Evolutionary conservation across 2,888 invertebrate species (phyloP), one percentile per base, ranked within the genome.

Genomic region (Leucophora obtusa): DNA sequence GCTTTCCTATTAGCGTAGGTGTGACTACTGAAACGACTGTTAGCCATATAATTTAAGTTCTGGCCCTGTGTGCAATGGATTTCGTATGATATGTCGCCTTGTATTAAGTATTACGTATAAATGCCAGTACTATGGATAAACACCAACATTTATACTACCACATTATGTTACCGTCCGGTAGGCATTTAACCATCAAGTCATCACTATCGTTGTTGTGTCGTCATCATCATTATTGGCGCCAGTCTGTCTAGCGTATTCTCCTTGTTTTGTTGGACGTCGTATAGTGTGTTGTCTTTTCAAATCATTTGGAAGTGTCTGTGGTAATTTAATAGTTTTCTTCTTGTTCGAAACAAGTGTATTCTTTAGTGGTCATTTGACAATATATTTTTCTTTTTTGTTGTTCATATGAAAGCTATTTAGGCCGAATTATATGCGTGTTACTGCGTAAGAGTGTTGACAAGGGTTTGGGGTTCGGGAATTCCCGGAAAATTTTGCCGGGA

Each of bases 241-340:
- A 65, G 43, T 43, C 15, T 15, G 80, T 81, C 80, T 81, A 69
- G 68, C 43, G 54, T 54, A 2, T 56, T 28, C 1, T 66, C 21
- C 53, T 56, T 54, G 60, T 63, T 65, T 60, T 56, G 58, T 69
- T 56, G 28, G 21, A 50, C 43, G 15, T 21, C 18, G 56, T 33
- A 60, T 65, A 21, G 21, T 21, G 50, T 50, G 73, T 35, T 38
- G 53, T 38, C 38, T 50, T 58, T 76, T 63, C 28, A 70, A 58
- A 69, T 76, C 70, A 51, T 70, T 65, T 76, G 70, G 51, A 58
- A 69, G 65, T 53, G 79, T 70, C 70, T 70, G 74, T 62, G 79
- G 74, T 79, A 74, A 79, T 71, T 74, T 75, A 75, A 79, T 62
- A 66, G 35, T 65, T 24, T 59, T 51, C 54, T 65, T 66, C 50